Evolutionary conservation across 2,113 vertebrate species (phyloP), one percentile per base, ranked within the genome.

Genomic region (Misgurnus mizolepis): DNA sequence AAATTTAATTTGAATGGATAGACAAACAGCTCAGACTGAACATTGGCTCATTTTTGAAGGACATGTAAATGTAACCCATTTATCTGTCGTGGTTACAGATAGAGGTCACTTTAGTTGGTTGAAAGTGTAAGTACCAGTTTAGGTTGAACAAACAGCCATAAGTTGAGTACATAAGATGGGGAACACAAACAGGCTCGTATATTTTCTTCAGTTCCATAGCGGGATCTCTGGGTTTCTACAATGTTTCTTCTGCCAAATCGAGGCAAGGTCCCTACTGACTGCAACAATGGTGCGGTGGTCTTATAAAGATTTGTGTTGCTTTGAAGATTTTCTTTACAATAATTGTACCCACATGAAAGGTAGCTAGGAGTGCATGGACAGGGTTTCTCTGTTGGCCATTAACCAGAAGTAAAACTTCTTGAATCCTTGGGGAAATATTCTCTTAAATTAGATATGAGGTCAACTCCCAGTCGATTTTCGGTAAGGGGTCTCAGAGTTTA

Each of bases 1-100:
- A 22, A 22, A 22, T 34, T 34, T 34, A 34, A 34, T 34, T 34
- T 34, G 27, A 27, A 27, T 27, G 27, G 27, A 39, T 41, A 47
- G 56, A 61, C 39, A 47, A 27, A 55, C 14, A 50, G 67, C 45
- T 50, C 12, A 27, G 43, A 3, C 27, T 47, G 5, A 49, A 72
- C 10, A 10, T 47, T 8, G 6, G 1, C 53, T 55, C 4, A 15
- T 17, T 55, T 34, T 55, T 15, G 14, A 55, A 55, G 14, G 6
- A 75, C 41, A 64, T 50, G 73, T 22, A 76, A 64, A 64, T 3
- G 7, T 64, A 64, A 14, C 76, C 71, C 82, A 76, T 43, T 62
- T 72, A 81, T 82, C 64, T 87, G 85, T 86, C 87, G 86, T 79
- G 75, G 55, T 86, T 88, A 88, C 79, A 85, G 86, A 89, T 77